These are phyloP conservation scores for Agrenia bidenticulata DNA, from an alignment of 2,888 invertebrate genomes.

Conservation along the genomic window DNA sequence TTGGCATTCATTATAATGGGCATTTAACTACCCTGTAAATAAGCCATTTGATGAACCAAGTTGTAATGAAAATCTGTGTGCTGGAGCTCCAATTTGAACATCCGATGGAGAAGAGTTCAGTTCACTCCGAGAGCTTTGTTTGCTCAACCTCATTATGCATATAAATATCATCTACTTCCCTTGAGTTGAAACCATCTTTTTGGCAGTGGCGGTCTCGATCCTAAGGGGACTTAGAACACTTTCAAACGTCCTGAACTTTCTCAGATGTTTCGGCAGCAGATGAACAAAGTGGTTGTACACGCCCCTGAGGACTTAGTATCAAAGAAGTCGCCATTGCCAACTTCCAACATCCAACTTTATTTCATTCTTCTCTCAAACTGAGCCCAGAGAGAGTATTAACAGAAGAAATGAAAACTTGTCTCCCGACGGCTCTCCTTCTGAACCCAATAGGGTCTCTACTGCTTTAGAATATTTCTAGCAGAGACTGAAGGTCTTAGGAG, in stretches of 20 bases:
- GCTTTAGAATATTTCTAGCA: too few relatives aligned
- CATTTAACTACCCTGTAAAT: conserved; percentile 23
- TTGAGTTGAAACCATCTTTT: conserved; percentile 13
- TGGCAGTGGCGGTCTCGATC: conserved; percentile 12
- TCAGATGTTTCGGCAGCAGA: too few relatives aligned
- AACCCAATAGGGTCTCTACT: conserved; percentile 2
- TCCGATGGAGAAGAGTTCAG: conserved; percentile 9
- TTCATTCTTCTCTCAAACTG: conserved; percentile 15
- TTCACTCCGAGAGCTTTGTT: conserved; percentile 8
- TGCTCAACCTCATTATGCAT: conserved; percentile 22
- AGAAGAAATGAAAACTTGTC: conserved; percentile 23
- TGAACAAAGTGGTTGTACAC: background rate
- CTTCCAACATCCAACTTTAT: conserved; percentile 20
- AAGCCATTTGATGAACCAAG: conserved; percentile 23
- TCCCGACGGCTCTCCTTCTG: background rate
- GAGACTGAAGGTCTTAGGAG: too few relatives aligned
- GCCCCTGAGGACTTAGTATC: background rate
- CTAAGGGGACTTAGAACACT: too few relatives aligned
- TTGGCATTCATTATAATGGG: conserved; percentile 21
- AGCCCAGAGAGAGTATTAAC: conserved; percentile 15
- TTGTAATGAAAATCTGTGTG: conserved; percentile 19
- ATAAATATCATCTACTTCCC: conserved; percentile 18
- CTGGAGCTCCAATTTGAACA: conserved; percentile 14
- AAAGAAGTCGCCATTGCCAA: conserved; percentile 16
- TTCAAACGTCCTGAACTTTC: background rate